phyloP scores from a whole-genome alignment of 1,140 invertebrate species.

The Drosophila teissieri region DNA sequence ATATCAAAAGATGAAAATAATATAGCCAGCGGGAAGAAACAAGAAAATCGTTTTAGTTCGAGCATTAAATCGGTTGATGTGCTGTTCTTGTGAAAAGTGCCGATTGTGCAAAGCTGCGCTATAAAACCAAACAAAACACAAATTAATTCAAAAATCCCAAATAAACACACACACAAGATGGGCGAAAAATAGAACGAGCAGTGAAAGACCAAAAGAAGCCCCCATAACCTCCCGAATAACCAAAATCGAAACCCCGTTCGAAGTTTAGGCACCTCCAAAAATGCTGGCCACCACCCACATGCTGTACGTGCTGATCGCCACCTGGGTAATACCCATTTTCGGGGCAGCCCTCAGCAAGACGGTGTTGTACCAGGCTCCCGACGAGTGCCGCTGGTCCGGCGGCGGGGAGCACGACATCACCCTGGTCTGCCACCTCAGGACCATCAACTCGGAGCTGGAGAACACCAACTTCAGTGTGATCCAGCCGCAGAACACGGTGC shows the following conservation, averaged over 20 bases:
- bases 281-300: conserved; percentile 76
- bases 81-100: conserved; percentile 44
- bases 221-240: conserved; percentile 12
- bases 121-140: conserved; percentile 39
- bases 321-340: conserved; percentile 88
- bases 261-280: conserved; percentile 27
- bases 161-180: conserved; percentile 48
- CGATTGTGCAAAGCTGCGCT: conserved; percentile 52
- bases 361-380: conserved; percentile 91
- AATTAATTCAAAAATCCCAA: conserved; percentile 43
- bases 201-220: conserved; percentile 28
- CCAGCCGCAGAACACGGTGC: conserved; percentile 93
- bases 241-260: conserved; percentile 6
- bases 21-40: conserved; percentile 23
- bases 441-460: conserved; percentile 95
- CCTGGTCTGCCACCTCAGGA: conserved; percentile 91
- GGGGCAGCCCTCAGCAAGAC: conserved; percentile 89
- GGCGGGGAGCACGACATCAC: conserved; percentile 89
- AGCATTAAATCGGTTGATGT: conserved; percentile 55
- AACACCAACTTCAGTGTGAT: conserved; percentile 95
- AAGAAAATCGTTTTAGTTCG: conserved; percentile 52
- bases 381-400: conserved; percentile 93
- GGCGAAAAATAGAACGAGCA: conserved; percentile 57
- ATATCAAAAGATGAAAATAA: conserved; percentile 23
- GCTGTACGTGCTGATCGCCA: conserved; percentile 85